These are phyloP conservation scores for Bombus consobrinus DNA, from an alignment of 1,140 invertebrate genomes.

Conservation along the genomic window DNA sequence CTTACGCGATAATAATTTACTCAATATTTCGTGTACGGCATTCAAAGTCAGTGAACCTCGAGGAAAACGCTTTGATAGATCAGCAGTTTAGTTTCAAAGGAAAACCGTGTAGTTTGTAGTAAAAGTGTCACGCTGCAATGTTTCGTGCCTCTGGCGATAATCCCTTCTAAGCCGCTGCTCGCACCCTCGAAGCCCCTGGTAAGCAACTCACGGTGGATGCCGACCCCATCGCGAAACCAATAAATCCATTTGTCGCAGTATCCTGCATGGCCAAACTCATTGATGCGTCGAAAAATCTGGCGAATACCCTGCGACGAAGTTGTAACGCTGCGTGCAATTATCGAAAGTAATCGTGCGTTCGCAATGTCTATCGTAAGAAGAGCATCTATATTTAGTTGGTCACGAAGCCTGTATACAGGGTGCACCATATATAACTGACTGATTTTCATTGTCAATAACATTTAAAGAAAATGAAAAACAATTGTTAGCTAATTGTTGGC, in stretches of 20 bases:
- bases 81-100: neutral
- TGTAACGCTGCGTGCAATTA: conserved; percentile 46
- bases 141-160: conserved; percentile 21
- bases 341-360: conserved; percentile 30
- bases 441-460: too few relatives aligned
- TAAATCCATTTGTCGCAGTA: conserved; percentile 49
- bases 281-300: conserved; percentile 20
- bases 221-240: conserved; percentile 40
- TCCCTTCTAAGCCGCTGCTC: neutral
- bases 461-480: too few relatives aligned
- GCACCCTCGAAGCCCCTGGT: neutral
- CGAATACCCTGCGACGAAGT: conserved; percentile 4
- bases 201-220: conserved; percentile 4
- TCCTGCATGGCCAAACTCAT: conserved; percentile 6
- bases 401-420: too few relatives aligned
- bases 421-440: too few relatives aligned
- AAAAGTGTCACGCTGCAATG: conserved; percentile 12
- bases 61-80: neutral
- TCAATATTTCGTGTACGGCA: neutral
- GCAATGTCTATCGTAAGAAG: too few relatives aligned
- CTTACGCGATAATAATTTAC: too few relatives aligned
- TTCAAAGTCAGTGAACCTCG: neutral
- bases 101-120: conserved; percentile 15
- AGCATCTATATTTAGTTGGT: neutral
- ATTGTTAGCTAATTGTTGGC: too few relatives aligned